Base-by-base conservation (phyloP, 2,888 invertebrate genomes). In the Ormyrus rosae region DNA sequence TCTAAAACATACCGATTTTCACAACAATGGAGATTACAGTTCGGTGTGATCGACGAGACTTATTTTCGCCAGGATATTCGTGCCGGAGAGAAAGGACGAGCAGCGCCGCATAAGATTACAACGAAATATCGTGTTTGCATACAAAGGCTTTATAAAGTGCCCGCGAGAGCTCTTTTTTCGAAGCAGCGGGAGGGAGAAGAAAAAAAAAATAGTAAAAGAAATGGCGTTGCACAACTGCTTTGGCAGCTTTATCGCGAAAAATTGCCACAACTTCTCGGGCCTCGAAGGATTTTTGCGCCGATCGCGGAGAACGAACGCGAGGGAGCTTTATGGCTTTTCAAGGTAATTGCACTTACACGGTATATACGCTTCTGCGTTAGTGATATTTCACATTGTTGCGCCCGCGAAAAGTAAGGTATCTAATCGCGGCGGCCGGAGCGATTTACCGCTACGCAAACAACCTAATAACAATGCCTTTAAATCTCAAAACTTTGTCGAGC, bases 61-160 rank as follows among this genome's bases (percentile, higher is more conserved):
- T 67, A 63, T 80, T 80, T 70, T 70, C 70, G 11, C 69, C 45
- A 48, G 13, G 64, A 72, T 64, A 56, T 63, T 78, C 51, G 61
- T 65, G 64, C 48, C 60, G 19, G 19, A 69, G 80, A 75, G 80
- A 80, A 80, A 80, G 80, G 74, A 71, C 70, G 70, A 74, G 51
- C 48, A 58, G 50, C 69, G 34, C 58, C 61, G 13, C 56, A 58
- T 45, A 73, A 69, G 56, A 68, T 61, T 55, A 50, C 55, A 9
- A 58, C 63, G n/a, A 64, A 73, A 70, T 70, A 60, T 64, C 34
- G 74, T 1, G 46, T 79, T 74, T 60, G 69, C 74, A 70, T 70
- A 70, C 79, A 79, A 79, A 79, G 64, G 56, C 65, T 61, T 48
- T 70, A 51, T 13, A 51, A 46, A 53, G 46, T 63, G 51, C 2